Conservation (phyloP, 2,797 vertebrate species). For the Bradypodion ventrale region DNA sequence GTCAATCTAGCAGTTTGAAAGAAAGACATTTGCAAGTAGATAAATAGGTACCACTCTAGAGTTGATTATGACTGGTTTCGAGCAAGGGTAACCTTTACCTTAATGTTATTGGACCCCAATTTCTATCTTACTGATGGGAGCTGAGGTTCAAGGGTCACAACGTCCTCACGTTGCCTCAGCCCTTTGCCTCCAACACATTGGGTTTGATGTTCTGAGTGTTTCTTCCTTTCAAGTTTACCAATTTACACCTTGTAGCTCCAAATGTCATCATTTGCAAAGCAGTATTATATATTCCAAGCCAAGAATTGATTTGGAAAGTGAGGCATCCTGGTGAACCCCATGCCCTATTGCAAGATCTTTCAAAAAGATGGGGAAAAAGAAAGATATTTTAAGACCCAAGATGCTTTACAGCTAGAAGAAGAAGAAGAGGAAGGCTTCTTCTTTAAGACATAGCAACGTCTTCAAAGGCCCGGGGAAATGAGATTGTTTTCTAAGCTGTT, state of each 20-base stretch:
- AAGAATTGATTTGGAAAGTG: background rate
- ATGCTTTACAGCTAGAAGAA: background rate
- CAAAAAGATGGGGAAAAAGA: background rate
- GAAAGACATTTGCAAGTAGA: too few relatives aligned
- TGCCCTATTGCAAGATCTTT: background rate
- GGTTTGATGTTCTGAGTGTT: background rate
- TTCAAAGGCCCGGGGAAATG: background rate
- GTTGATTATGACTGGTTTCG: too few relatives aligned
- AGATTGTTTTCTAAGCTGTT: conserved; percentile 5
- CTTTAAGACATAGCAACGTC: background rate
- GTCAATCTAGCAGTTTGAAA: too few relatives aligned
- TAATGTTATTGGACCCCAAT: background rate
- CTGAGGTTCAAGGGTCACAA: background rate
- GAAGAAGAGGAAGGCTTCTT: background rate
- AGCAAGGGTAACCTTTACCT: too few relatives aligned
- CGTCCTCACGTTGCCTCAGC: background rate
- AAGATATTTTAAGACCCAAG: background rate
- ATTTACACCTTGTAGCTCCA: background rate
- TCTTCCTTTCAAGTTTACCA: background rate
- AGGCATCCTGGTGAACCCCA: background rate
- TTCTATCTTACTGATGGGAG: background rate
- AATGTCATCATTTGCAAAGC: background rate
- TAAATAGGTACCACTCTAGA: too few relatives aligned
- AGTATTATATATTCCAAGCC: background rate
- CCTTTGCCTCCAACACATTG: background rate